phyloP scores from a whole-genome alignment of 2,888 invertebrate genomes.

The Melitaea athalia region DNA sequence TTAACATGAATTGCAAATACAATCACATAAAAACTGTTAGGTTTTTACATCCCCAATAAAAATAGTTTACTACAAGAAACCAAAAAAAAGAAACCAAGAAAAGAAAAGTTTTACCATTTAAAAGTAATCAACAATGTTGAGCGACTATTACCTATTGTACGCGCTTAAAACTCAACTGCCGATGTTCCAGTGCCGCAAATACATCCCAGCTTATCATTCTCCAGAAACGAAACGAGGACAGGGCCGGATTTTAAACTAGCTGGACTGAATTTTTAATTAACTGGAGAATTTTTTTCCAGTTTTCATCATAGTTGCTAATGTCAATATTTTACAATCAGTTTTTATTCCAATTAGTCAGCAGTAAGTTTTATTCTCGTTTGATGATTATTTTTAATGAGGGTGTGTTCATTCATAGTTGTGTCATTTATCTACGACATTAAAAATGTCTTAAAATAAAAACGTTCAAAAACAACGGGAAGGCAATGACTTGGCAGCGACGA shows the following conservation, averaged over 20 bases:
- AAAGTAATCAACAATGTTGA: neutral
- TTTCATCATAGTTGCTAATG: neutral
- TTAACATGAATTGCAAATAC: no score
- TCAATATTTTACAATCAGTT: neutral
- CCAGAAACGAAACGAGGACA: constrained; percentile 64
- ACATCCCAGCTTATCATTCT: constrained; percentile 72
- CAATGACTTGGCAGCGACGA: constrained; percentile 34
- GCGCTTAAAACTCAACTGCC: constrained; percentile 39
- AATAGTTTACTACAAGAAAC: neutral
- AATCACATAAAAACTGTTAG: no score
- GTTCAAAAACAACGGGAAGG: constrained; percentile 31
- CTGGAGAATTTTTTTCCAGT: constrained; percentile 8
- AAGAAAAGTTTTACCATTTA: neutral
- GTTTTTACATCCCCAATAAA: no score
- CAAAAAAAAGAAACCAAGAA: no score
- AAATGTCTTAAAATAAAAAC: constrained; percentile 18
- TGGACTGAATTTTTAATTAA: neutral
- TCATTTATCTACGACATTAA: neutral
- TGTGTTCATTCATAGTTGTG: neutral
- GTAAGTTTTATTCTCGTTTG: neutral
- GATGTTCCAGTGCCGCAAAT: constrained; percentile 55
- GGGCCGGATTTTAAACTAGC: constrained; percentile 55
- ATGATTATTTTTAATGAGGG: constrained; percentile 1
- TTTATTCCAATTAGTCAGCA: neutral
- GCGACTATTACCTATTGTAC: constrained; percentile 33